Conservation (phyloP, 2,797 vertebrate genomes). For the Periparus ater region DNA sequence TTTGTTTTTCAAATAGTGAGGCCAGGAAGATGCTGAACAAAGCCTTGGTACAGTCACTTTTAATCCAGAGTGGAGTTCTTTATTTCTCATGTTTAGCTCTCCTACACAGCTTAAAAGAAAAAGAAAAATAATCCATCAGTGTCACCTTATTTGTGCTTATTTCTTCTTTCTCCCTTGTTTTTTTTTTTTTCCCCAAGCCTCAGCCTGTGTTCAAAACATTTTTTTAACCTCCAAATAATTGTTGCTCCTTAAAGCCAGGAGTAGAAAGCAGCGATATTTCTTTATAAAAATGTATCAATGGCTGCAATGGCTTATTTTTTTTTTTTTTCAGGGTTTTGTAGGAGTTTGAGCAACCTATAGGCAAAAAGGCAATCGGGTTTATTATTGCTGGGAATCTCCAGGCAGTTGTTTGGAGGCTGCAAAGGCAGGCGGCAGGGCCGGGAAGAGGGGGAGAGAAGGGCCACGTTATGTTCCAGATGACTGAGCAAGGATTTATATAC, state of each 20-base stretch:
- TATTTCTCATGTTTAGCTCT: background rate
- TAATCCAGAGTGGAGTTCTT: background rate
- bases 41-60: slow-evolving; percentile 33
- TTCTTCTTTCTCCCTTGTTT: background rate
- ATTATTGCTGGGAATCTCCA: slow-evolving; percentile 86
- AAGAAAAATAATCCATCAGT: slow-evolving; percentile 27
- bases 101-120: background rate
- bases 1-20: slow-evolving; percentile 21
- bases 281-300: slow-evolving; percentile 52
- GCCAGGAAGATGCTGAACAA: slow-evolving; percentile 2
- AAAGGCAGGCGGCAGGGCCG: slow-evolving; percentile 80
- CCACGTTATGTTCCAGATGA: slow-evolving; percentile 86
- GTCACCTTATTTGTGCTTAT: background rate
- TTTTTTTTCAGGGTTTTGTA: slow-evolving; percentile 34
- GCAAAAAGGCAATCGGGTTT: slow-evolving; percentile 86
- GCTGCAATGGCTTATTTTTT: background rate
- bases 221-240: slow-evolving; percentile 35
- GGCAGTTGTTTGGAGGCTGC: slow-evolving; percentile 82
- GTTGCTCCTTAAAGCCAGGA: slow-evolving; percentile 30
- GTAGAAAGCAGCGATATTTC: slow-evolving; percentile 18
- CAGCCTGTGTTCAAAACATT: background rate
- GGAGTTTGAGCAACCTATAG: slow-evolving; percentile 80
- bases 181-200: background rate
- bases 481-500: slow-evolving; percentile 87
- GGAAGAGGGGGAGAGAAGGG: slow-evolving; percentile 74